Base-by-base conservation (phyloP, 1,140 invertebrate species). In the Penaeus japonicus region DNA sequence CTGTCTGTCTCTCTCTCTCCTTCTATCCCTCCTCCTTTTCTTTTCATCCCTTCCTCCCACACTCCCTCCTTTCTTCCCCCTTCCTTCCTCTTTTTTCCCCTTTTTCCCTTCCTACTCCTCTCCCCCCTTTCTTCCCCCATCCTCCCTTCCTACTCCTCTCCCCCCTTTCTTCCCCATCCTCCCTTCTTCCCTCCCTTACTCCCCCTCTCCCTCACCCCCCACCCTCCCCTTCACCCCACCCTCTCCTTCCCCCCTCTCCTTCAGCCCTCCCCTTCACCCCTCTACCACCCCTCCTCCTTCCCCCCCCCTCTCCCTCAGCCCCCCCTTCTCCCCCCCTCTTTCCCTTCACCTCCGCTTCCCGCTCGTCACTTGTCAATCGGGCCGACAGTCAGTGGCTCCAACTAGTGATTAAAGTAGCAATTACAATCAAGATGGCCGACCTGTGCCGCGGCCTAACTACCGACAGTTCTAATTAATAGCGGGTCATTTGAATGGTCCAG, bases 381-480 rank as follows among this genome's bases (percentile, higher is more conserved):
- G 59, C 59, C 73, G 85, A 87, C 85, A 87, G 79, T 82, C 85
- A 87, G 85, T 82, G 79, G 85, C 59, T 81, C 59, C 79, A 87
- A 87, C 85, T 82, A 30, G 85, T 87, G 78, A 87, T 87, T 87
- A 87, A 81, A 82, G 81, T 79, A 82, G 85, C 85, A 87, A 87
- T 87, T 87, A 87, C 85, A 59, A 80, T 87, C 85, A 82, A 87
- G 85, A 87, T 87, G 78, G 85, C 78, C 81, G 85, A 87, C 85
- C 85, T 62, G 59, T n/a, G 12, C 57, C 57, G 35, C 55, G 57
- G 20, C 85, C 78, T 73, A 87, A 87, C 78, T 87, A 81, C 85
- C 85, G 79, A 82, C 59, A 81, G 85, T 32, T 73, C 79, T 87
- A 87, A 87, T 87, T 87, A 87, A 87, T 87, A 73, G 85, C 30